Evolutionary conservation across 2,113 vertebrate species (phyloP), one percentile per base, ranked within the genome.

Genomic region (Oxyruncus cristatus): DNA sequence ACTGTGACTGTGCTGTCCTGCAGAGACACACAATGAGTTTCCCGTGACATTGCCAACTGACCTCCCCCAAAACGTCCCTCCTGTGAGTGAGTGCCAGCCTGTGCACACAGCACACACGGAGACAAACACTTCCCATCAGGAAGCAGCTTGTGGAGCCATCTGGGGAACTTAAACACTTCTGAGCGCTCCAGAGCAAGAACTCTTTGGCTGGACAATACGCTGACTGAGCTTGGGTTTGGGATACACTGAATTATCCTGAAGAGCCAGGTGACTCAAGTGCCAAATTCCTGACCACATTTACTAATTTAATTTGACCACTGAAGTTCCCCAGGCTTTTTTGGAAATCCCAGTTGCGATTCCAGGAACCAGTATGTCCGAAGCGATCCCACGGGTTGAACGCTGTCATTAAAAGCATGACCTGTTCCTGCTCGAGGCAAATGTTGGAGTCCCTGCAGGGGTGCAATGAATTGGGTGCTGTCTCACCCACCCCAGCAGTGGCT

Each of bases 301-400:
- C 44, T 41, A 53, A 86, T 84, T 96, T 92, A 93, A 94, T 95
- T 95, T 94, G 85, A 96, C 84, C 94, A 75, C 52, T 87, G 73
- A 92, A 85, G 61, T 68, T 88, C 95, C 77, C 41, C 52, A 56
- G 79, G 83, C 70, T 52, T 67, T 87, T 91, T 83, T 92, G 65
- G 85, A 95, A 93, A 73, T 49, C 68, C 79, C 16, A 63, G 30
- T 5, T 83, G 67, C 0, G 10, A 92, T 88, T 92, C 89, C 85
- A 92, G 83, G 83, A 95, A 92, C 88, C 73, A 89, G 86, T 61
- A 86, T 23, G 61, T 86, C 88, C 83, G 81, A 92, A 47, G 75
- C 68, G 79, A 88, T 81, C 79, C 93, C 79, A 61, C 12, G 7
- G n/a, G 47, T 59, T 70, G 50, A 94, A 90, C 12, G 17, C 56